Base-by-base conservation (phyloP, 2,797 vertebrate species). In the Anisognathus igniventris region DNA sequence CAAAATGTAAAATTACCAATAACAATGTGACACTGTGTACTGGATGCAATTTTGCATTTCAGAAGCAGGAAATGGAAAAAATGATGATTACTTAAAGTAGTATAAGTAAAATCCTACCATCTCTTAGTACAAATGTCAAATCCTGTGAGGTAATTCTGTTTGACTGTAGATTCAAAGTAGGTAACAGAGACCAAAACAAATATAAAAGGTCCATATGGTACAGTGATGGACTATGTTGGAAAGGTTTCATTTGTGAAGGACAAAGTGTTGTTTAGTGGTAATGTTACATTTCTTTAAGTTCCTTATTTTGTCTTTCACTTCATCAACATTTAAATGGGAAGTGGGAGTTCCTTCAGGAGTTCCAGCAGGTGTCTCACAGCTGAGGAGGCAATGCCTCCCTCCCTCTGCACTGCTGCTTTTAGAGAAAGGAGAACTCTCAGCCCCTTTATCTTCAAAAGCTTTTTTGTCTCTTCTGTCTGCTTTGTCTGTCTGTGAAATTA, bases 1-100 rank as follows among this genome's bases (percentile, higher is more conserved):
- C 76, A 92, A 81, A 97, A 84, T 31, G 60, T 66, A 79, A 77
- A 88, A 56, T 91, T 88, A 68, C 70, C 37, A 39, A 39, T 77
- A 93, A 84, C 45, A 50, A 9, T 57, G 61, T 57, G 88, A 53
- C 57, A 33, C 54, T 62, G 21, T 64, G 33, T 68, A 24, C 24
- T 61, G 51, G 24, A 42, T 56, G 37, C 22, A 57, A n/a, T 93
- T 86, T 70, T 81, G 40, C 18, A 22, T 91, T 72, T 64, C 27
- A 50, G 44, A 76, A 92, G 51, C 75, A 71, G 56, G 62, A 88
- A 74, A 67, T 78, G 25, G 61, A 67, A 78, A 40, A 81, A 87
- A 84, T 31, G 24, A n/a, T 77, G 20, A 47, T 77, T 83, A 23
- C 31, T n/a, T 14, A 20, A 90, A 78, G 42, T 56, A 30, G 8